phyloP scores from a whole-genome alignment of 2,888 invertebrate genomes.

The Nowickia ferox region DNA sequence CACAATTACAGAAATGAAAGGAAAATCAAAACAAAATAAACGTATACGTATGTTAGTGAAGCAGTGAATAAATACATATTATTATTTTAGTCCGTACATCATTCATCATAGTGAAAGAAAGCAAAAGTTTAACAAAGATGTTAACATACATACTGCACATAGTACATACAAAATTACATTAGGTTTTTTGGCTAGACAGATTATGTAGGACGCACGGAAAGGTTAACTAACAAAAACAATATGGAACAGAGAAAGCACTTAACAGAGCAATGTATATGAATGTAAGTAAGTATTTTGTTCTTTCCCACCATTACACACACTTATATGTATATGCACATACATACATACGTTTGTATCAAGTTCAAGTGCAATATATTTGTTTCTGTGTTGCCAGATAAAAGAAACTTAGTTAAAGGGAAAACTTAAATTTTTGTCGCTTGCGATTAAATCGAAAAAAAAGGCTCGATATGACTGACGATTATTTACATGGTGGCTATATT shows the following conservation, averaged over 20 bases:
- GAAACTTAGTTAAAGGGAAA: too few species aligned
- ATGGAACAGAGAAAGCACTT: not conserved
- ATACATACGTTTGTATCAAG: not conserved
- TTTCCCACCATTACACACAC: too few species aligned
- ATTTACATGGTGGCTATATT: too few species aligned
- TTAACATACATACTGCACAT: too few species aligned
- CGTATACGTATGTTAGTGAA: not conserved
- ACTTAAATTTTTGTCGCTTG: too few species aligned
- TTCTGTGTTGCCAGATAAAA: slow-evolving; percentile 37
- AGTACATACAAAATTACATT: slow-evolving; percentile 26
- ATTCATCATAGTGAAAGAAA: not conserved
- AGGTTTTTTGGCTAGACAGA: slow-evolving; percentile 32
- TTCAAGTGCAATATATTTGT: slow-evolving; percentile 43
- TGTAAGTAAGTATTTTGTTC: too few species aligned
- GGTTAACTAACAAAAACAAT: not conserved
- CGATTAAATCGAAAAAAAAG: too few species aligned
- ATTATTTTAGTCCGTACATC: not conserved
- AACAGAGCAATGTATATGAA: not conserved
- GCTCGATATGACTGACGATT: too few species aligned
- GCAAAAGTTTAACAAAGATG: slow-evolving; percentile 11
- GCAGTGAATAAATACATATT: not conserved
- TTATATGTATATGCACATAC: not conserved
- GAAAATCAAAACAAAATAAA: slow-evolving; percentile 9
- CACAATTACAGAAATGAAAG: not conserved
- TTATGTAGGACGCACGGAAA: not conserved